These are phyloP conservation scores for Timema cristinae DNA, from an alignment of 2,888 invertebrate genomes.

Conservation along the genomic window DNA sequence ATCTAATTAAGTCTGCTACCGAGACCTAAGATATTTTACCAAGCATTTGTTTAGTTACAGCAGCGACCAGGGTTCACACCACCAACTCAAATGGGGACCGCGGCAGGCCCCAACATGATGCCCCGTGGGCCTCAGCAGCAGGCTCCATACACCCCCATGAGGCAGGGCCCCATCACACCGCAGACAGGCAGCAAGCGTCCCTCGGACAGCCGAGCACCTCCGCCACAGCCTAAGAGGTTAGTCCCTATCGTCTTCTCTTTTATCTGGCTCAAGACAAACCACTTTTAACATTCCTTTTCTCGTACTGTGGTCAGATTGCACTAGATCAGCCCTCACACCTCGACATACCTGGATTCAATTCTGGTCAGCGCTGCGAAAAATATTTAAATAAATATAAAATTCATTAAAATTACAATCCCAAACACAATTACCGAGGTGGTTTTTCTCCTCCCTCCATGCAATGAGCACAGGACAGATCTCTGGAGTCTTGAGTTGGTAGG, in stretches of 20 bases:
- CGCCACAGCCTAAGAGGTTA: slow-evolving; percentile 57
- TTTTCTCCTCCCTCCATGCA: too few relatives aligned
- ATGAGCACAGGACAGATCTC: too few relatives aligned
- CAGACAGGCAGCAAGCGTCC: slow-evolving; percentile 58
- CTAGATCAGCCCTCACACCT: too few relatives aligned
- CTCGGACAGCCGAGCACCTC: slow-evolving; percentile 54
- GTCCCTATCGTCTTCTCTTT: slow-evolving; percentile 28
- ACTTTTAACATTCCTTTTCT: too few relatives aligned
- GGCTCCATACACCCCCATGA: slow-evolving; percentile 56
- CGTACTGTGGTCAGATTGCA: too few relatives aligned
- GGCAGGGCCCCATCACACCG: slow-evolving; percentile 56
- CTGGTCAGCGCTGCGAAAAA: too few relatives aligned
- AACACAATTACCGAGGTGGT: too few relatives aligned
- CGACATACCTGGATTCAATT: too few relatives aligned
- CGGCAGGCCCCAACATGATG: slow-evolving; percentile 49
- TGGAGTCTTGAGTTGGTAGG: too few relatives aligned
- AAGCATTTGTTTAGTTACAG: slow-evolving; percentile 42
- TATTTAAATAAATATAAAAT: too few relatives aligned
- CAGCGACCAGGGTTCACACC: slow-evolving; percentile 67
- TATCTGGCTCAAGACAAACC: too few relatives aligned
- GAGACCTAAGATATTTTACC: neutral
- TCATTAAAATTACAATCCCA: too few relatives aligned
- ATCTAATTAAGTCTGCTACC: neutral
- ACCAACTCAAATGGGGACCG: slow-evolving; percentile 53
- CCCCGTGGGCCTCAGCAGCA: slow-evolving; percentile 52